A percentile compares a stretch with the other conserved stretches of the same genome.
Evolutionary conservation across 2,113 vertebrate species (phyloP).

Genomic region (Chlorodrepanis virens): DNA sequence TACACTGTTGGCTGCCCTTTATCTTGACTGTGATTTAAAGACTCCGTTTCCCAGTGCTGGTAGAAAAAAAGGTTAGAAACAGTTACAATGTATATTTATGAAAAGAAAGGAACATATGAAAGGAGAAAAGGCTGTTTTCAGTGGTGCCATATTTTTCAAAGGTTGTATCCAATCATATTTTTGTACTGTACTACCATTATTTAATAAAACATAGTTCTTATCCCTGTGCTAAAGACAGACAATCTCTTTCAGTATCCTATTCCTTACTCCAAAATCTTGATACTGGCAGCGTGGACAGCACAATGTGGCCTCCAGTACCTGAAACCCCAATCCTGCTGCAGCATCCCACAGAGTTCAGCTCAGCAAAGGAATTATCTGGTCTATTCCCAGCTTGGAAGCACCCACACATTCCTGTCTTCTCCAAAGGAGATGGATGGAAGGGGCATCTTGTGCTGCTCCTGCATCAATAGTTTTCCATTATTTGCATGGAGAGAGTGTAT

Average conservation of each 20-base stretch:
- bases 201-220: not conserved
- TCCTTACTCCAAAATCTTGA: not conserved
- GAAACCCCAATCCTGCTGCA: not conserved
- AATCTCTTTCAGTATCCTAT: not conserved
- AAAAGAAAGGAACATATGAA: not conserved
- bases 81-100: not conserved
- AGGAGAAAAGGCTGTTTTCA: not conserved
- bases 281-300: not conserved
- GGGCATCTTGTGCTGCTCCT: not conserved
- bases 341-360: not conserved
- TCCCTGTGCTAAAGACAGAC: not conserved
- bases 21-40: not conserved
- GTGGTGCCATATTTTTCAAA: not conserved
- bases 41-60: not conserved
- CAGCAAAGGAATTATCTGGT: not conserved
- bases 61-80: not conserved
- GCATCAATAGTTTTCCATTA: not conserved
- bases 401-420: not conserved
- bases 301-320: not conserved
- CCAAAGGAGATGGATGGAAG: not conserved
- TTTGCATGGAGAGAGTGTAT: not conserved
- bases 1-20: not conserved
- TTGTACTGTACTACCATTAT: not conserved
- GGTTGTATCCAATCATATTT: slow-evolving; percentile 10
- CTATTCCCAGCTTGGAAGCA: not conserved